phyloP scores from a whole-genome alignment of 1,140 invertebrate species.

The Callitettix versicolor region DNA sequence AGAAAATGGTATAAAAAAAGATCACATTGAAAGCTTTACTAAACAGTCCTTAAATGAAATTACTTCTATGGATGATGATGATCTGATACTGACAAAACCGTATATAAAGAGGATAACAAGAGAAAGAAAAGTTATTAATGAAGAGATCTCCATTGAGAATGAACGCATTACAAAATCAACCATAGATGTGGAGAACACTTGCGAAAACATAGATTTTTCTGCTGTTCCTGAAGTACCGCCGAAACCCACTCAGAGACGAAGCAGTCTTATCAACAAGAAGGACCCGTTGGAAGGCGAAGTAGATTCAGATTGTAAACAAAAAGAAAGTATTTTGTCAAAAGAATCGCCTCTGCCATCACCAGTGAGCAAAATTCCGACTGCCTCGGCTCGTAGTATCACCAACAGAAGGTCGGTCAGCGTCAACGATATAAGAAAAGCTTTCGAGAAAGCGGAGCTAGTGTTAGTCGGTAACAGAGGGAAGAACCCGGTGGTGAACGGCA shows the following conservation, averaged over 20 bases:
- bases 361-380: constrained; percentile 20
- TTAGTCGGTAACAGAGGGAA: constrained; percentile 3
- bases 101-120: constrained; percentile 3
- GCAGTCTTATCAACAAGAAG: too few species aligned
- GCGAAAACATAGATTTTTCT: too few species aligned
- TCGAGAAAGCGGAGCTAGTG: constrained; percentile 40
- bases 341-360: neutral
- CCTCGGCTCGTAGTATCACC: constrained; percentile 19
- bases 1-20: constrained; percentile 6
- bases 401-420: constrained; percentile 35
- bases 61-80: neutral
- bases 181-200: too few species aligned
- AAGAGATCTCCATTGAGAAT: too few species aligned
- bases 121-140: neutral
- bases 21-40: neutral
- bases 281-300: neutral
- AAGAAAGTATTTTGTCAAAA: neutral
- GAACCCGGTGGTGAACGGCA: neutral
- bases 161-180: too few species aligned
- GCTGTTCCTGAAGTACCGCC: too few species aligned
- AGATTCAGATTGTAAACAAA: too few species aligned
- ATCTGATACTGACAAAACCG: neutral
- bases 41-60: neutral
- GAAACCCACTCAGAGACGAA: too few species aligned
- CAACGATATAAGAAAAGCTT: constrained; percentile 47